phyloP scores from a whole-genome alignment of 2,113 vertebrate species.

The Vidua chalybeata region DNA sequence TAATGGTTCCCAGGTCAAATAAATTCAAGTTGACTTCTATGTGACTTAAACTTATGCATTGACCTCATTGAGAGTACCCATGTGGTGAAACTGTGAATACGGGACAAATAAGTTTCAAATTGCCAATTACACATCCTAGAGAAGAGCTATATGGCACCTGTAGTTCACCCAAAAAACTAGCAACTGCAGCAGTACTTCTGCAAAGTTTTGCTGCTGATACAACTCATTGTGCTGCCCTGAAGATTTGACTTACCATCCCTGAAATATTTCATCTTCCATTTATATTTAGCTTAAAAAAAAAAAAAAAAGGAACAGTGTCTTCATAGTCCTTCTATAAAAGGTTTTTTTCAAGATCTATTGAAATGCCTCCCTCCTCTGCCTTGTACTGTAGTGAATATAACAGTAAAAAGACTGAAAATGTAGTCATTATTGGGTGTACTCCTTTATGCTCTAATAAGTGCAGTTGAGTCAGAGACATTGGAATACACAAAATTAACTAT shows the following conservation, averaged over 20 bases:
- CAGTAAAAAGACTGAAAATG: not conserved
- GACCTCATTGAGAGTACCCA: not conserved
- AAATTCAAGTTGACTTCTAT: not conserved
- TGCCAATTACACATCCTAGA: not conserved
- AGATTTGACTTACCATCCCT: not conserved
- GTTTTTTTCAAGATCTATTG: not conserved
- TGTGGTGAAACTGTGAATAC: not conserved
- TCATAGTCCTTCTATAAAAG: not conserved
- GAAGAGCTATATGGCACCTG: not conserved
- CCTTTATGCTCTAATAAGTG: not conserved
- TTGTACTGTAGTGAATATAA: not conserved
- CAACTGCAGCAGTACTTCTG: not conserved
- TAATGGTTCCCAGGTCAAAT: not conserved
- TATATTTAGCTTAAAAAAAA: not conserved
- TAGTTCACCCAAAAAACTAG: not conserved
- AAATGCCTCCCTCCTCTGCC: not conserved
- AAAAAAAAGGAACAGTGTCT: not conserved
- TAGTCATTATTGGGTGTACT: not conserved
- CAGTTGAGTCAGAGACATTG: not conserved
- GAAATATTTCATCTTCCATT: not conserved
- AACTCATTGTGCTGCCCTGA: not conserved
- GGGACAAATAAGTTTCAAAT: not conserved
- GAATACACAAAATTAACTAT: conserved; percentile 12
- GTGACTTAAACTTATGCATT: not conserved
- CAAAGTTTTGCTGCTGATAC: not conserved